Percentiles rank a stretch among this genome's conserved stretches.
Evolutionary conservation across 2,797 vertebrate species (phyloP).

Genomic region (Darevskia mixta): DNA sequence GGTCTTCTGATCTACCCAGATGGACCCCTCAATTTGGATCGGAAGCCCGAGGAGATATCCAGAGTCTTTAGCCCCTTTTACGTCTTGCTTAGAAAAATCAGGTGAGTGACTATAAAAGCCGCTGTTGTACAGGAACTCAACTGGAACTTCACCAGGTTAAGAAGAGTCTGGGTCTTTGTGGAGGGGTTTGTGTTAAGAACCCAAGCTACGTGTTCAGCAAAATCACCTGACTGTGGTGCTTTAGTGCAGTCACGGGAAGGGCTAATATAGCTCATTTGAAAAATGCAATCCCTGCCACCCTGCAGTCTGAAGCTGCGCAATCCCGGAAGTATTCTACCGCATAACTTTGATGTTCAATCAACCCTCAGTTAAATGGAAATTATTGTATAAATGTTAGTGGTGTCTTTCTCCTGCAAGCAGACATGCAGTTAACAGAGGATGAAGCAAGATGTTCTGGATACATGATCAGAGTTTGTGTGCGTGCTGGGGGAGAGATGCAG

Average conservation of each 20-base stretch:
- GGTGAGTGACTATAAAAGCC: background rate
- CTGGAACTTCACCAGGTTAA: background rate
- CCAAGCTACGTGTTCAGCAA: background rate
- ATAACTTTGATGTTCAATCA: background rate
- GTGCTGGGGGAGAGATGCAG: background rate
- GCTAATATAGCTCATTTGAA: background rate
- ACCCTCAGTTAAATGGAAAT: background rate
- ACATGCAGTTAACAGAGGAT: background rate
- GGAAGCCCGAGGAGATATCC: conserved; percentile 75
- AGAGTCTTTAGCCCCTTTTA: conserved; percentile 80
- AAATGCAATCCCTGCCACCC: background rate
- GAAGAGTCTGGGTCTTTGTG: background rate
- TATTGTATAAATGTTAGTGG: background rate
- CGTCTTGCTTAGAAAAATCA: conserved; percentile 78
- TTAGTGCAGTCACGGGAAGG: background rate
- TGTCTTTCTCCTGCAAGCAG: background rate
- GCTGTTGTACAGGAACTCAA: background rate
- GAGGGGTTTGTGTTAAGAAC: background rate
- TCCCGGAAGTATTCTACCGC: background rate
- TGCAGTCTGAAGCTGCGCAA: background rate
- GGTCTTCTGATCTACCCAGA: conserved; percentile 81
- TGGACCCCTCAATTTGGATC: conserved; percentile 78
- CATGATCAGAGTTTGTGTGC: background rate
- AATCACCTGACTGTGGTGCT: background rate
- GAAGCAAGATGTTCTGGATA: background rate